Evolutionary conservation across 2,113 vertebrate genomes (phyloP).

Genomic region (Strix aluco): DNA sequence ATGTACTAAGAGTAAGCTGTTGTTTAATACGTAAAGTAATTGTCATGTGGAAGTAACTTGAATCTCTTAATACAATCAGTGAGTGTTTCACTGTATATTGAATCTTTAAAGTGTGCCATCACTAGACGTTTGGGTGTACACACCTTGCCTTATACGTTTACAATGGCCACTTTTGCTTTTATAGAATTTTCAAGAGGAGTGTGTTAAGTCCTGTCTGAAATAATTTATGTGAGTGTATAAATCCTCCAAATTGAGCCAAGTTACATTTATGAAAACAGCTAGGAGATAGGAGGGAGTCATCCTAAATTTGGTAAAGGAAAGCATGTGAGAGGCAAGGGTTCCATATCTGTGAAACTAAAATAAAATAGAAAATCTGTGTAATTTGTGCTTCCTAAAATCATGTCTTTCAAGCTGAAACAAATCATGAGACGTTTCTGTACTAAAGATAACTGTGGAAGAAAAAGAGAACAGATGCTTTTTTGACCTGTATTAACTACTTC

Average conservation of each 20-base stretch:
- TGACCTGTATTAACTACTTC: not conserved
- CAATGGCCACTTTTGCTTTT: not conserved
- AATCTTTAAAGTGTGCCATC: not conserved
- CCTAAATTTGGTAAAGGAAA: not conserved
- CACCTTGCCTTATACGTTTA: not conserved
- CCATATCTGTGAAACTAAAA: not conserved
- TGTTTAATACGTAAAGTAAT: not conserved
- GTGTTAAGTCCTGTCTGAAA: not conserved
- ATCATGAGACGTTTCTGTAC: not conserved
- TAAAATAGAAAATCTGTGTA: not conserved
- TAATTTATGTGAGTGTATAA: not conserved
- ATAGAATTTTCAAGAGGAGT: not conserved
- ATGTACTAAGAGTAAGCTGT: not conserved
- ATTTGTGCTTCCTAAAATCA: not conserved
- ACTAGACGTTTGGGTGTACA: fast-evolving
- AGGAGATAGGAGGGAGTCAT: not conserved
- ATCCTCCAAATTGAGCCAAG: not conserved
- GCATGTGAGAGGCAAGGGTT: not conserved
- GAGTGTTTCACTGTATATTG: not conserved
- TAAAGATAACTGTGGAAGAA: constrained; percentile 19
- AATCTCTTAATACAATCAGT: not conserved
- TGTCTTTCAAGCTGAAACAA: not conserved
- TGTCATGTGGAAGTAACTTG: not conserved
- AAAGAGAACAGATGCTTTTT: constrained; percentile 18
- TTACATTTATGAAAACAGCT: not conserved